Percentiles rank a stretch among this genome's conserved stretches.
These are phyloP conservation scores for Mobula birostris DNA, from an alignment of 2,113 vertebrate species.

Conservation along the genomic window DNA sequence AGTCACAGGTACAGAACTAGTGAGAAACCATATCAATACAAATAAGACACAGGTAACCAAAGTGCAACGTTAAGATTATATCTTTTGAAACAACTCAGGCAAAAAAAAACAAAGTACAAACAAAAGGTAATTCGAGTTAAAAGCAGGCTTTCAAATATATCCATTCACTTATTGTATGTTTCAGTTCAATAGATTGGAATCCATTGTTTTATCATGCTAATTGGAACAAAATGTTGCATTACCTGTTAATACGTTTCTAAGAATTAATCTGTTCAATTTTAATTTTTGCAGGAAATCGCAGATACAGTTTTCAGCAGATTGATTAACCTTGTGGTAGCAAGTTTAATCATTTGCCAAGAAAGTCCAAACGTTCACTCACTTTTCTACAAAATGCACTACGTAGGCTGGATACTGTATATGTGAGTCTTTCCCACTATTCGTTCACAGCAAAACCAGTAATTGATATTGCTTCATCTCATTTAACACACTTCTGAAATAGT, in stretches of 20 bases:
- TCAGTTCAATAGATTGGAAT: background rate
- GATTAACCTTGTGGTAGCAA: constrained; percentile 42
- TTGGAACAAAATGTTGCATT: background rate
- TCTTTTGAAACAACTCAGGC: background rate
- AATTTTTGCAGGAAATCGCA: too few species aligned
- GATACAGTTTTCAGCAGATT: background rate
- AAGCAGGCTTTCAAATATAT: background rate
- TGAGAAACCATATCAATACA: background rate
- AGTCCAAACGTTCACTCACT: constrained; percentile 54
- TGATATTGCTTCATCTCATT: constrained; percentile 5
- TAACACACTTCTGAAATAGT: background rate
- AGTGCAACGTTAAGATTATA: background rate
- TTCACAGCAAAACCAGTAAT: background rate
- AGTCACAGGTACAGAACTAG: background rate
- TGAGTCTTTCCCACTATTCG: background rate
- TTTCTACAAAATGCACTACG: constrained; percentile 43
- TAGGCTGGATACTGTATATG: constrained; percentile 40
- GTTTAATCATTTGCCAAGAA: constrained; percentile 42
- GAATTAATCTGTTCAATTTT: background rate
- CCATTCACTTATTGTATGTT: background rate
- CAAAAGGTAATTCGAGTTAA: background rate
- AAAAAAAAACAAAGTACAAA: background rate
- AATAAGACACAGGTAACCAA: background rate
- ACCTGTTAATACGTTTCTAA: background rate
- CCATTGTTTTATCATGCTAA: background rate